phyloP scores from a whole-genome alignment of 1,140 invertebrate species.

The Battus philenor region DNA sequence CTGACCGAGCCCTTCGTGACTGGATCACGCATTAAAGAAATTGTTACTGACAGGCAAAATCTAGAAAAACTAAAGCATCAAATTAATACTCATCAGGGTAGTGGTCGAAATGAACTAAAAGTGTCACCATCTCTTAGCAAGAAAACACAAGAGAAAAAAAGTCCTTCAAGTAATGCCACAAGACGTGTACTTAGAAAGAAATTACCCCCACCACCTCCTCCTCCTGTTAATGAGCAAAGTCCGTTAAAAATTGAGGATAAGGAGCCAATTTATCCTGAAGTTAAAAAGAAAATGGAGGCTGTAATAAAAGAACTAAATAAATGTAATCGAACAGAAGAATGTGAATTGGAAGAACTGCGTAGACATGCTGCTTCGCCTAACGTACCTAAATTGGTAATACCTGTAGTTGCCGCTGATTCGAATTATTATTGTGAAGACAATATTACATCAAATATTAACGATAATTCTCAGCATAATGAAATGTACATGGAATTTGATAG shows the following conservation, averaged over 20 bases:
- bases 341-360: slow-evolving; percentile 34
- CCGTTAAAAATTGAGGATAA: slow-evolving; percentile 26
- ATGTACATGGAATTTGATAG: slow-evolving; percentile 81
- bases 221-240: slow-evolving; percentile 36
- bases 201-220: slow-evolving; percentile 68
- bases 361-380: slow-evolving; percentile 35
- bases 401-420: slow-evolving; percentile 54
- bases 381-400: slow-evolving; percentile 62
- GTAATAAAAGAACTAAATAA: slow-evolving; percentile 76
- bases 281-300: slow-evolving; percentile 77
- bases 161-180: slow-evolving; percentile 48
- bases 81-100: slow-evolving; percentile 77
- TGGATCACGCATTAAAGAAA: slow-evolving; percentile 18
- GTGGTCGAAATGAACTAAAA: background rate
- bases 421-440: slow-evolving; percentile 54
- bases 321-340: slow-evolving; percentile 55
- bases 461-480: slow-evolving; percentile 28
- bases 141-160: slow-evolving; percentile 42
- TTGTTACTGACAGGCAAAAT: slow-evolving; percentile 19
- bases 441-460: slow-evolving; percentile 26
- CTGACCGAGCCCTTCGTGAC: slow-evolving; percentile 26
- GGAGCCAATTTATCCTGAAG: slow-evolving; percentile 60
- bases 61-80: slow-evolving; percentile 20
- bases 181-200: slow-evolving; percentile 50
- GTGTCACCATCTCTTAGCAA: background rate